Evolutionary conservation across 2,888 invertebrate genomes (phyloP).

Genomic region (Marronus borbonicus): DNA sequence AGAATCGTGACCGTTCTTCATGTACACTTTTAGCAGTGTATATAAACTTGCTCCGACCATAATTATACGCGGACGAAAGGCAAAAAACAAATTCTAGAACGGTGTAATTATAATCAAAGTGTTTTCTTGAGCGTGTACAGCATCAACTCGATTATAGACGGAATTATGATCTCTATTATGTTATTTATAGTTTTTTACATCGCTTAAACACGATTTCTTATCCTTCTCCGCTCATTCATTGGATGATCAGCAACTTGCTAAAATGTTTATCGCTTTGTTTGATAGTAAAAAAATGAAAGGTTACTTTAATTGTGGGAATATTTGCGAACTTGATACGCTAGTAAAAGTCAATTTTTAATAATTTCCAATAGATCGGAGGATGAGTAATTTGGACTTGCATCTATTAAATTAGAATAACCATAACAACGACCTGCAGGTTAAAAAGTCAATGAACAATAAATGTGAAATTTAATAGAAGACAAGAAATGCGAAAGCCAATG

Average conservation of each 20-base stretch:
- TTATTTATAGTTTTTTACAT: conserved; percentile 24
- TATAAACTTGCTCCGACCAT: not conserved
- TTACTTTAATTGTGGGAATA: not conserved
- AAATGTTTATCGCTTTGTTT: not conserved
- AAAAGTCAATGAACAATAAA: no score
- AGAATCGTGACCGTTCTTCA: not conserved
- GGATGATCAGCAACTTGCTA: conserved; percentile 31
- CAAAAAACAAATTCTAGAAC: conserved; percentile 24
- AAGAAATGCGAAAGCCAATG: no score
- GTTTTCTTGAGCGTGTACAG: conserved; percentile 2
- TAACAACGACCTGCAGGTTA: no score
- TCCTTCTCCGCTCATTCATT: not conserved
- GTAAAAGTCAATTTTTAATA: no score
- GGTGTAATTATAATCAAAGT: conserved; percentile 31
- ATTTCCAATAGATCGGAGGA: no score
- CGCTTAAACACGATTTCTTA: conserved; percentile 4
- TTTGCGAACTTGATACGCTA: not conserved
- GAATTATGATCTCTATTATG: conserved; percentile 7
- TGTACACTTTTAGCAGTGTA: conserved; percentile 10
- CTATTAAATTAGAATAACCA: no score
- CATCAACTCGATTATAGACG: not conserved
- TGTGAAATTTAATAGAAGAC: no score
- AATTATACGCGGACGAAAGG: conserved; percentile 7
- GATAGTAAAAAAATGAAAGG: not conserved
- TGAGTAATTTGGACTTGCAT: no score